Conservation (phyloP, 2,797 vertebrate species). For the Stomatorhinus walkeri region DNA sequence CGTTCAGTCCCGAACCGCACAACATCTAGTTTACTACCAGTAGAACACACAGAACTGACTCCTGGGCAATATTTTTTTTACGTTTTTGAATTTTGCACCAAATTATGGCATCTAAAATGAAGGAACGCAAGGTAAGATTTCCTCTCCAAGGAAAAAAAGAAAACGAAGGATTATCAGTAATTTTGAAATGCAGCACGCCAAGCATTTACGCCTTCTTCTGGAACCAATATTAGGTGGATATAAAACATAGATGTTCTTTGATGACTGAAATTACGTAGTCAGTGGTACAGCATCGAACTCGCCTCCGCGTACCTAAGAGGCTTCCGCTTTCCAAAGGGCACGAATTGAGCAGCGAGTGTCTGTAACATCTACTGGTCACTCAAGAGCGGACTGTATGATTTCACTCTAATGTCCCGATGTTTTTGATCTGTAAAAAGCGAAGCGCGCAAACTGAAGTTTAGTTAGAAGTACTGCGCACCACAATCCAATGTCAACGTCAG, state of each 20-base stretch:
- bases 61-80: slow-evolving; percentile 17
- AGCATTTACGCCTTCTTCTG: not conserved
- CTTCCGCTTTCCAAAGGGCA: not conserved
- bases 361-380: not conserved
- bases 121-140: slow-evolving; percentile 82
- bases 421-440: not conserved
- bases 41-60: slow-evolving; percentile 38
- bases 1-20: slow-evolving; percentile 51
- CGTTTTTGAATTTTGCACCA: slow-evolving; percentile 34
- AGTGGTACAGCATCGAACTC: not conserved
- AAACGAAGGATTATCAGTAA: not conserved
- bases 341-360: not conserved
- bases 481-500: not conserved
- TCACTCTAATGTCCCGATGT: not conserved
- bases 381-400: not conserved
- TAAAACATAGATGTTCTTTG: not conserved
- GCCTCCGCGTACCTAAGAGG: not conserved
- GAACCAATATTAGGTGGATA: not conserved
- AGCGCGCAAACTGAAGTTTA: not conserved
- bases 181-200: not conserved
- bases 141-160: not conserved
- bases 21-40: slow-evolving; percentile 46
- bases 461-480: not conserved
- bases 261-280: not conserved
- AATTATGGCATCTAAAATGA: slow-evolving; percentile 82